Base-by-base conservation (phyloP, 2,797 vertebrate genomes). In the Pelodytes ibericus region DNA sequence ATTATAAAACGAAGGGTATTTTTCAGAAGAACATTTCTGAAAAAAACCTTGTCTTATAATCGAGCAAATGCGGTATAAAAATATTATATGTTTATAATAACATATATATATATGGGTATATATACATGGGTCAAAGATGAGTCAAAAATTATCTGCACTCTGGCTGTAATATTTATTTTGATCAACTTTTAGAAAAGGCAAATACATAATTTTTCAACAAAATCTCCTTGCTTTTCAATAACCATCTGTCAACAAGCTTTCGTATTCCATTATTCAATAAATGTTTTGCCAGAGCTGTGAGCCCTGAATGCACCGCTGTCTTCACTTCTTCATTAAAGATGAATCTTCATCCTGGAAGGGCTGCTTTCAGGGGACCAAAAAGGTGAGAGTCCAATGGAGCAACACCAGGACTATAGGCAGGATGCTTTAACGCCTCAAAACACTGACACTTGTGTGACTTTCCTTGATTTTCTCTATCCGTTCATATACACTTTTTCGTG, bases 301-400 rank as follows among this genome's bases (percentile, higher is more conserved):
- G 65, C 39, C 65, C 49, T 16, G 8, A 68, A 56, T 68, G 24
- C 65, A 51, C 41, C 29, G 65, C 65, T 68, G 41, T 51, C 65
- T 68, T 27, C 65, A 51, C 49, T 18, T 49, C 49, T 49, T 51
- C 65, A 51, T 49, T 11, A 26, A 41, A 49, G 41, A 16, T 68
- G 65, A 39, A 63, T 63, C 60, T 39, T 63, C 20, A 8, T 36
- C 60, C 60, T 63, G 27, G 2, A 10, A 56, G n/a, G n/a, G 51
- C 51, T 56, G 20, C 51, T 56, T 56, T 1, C 5, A 56, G 2
- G 51, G 20, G 51, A 56, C 20, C 51, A 56, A 56, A 2, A 9
- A 56, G 5, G n/a, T 26, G n/a, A 26, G 24, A 56, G 18, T 56
- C 51, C 4, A 20, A 24, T 56, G n/a, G 51, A 22, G 51, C 51